A percentile compares a stretch with the other conserved stretches of the same genome.
phyloP scores from a whole-genome alignment of 2,797 vertebrate genomes.

The Adelosebastes latens region DNA sequence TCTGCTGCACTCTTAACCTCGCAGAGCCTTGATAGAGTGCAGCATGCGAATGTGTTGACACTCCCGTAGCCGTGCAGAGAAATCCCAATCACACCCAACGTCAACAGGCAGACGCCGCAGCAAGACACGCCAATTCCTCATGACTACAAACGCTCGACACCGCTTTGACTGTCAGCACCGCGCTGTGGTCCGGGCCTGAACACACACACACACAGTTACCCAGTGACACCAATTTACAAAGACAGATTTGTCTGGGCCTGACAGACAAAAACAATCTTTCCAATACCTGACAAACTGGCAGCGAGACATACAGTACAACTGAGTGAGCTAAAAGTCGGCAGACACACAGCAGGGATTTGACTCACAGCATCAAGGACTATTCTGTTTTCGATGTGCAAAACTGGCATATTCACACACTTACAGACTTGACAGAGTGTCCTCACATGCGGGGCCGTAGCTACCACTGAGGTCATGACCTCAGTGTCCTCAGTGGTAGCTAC shows the following conservation, averaged over 20 bases:
- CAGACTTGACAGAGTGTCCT: background rate
- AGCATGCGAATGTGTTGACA: conserved; percentile 58
- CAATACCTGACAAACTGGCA: background rate
- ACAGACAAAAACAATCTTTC: conserved; percentile 20
- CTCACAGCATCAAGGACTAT: background rate
- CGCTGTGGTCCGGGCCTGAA: background rate
- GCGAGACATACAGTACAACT: background rate
- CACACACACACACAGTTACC: background rate
- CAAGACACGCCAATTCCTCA: conserved; percentile 5
- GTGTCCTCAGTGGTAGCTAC: too few relatives aligned
- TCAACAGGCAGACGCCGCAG: conserved; percentile 2
- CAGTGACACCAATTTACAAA: conserved; percentile 14
- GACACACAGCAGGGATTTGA: background rate
- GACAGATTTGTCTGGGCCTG: conserved; percentile 10
- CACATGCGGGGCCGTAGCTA: background rate
- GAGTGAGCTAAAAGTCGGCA: background rate
- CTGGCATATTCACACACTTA: background rate
- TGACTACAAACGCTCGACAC: conserved; percentile 26
- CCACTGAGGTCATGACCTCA: background rate
- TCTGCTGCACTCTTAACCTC: conserved; percentile 66
- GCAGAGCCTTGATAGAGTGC: conserved; percentile 63
- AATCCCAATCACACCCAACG: conserved; percentile 56
- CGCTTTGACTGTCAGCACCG: background rate
- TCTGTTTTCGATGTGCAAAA: background rate
- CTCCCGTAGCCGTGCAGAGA: conserved; percentile 52